Evolutionary conservation across 2,797 vertebrate species (phyloP).

Genomic region (Morelia viridis): DNA sequence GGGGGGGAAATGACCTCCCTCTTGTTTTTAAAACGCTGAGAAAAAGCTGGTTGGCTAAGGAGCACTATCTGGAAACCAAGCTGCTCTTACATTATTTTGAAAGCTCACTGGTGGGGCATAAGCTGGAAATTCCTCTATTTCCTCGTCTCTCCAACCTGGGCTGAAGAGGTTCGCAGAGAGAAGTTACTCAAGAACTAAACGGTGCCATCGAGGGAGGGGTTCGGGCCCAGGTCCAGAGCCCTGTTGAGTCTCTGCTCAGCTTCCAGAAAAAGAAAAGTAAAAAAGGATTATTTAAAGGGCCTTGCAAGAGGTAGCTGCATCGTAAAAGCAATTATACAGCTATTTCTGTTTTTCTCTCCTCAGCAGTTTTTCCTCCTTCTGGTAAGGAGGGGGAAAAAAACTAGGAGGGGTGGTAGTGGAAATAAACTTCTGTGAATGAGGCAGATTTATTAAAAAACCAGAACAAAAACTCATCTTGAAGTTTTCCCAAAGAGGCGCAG

Average conservation of each 20-base stretch:
- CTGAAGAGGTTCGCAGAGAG: not conserved
- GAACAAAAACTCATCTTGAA: too few relatives aligned
- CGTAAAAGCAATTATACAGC: not conserved
- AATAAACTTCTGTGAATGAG: too few relatives aligned
- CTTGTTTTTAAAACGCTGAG: not conserved
- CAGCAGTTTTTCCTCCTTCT: not conserved
- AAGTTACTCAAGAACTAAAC: not conserved
- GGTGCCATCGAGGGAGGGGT: not conserved
- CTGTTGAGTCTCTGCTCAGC: not conserved
- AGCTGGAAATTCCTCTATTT: not conserved
- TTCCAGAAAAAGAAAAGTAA: not conserved
- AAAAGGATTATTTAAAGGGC: not conserved
- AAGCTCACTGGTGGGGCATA: not conserved
- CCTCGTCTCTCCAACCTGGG: not conserved
- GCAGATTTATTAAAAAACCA: too few relatives aligned
- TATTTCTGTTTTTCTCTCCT: not conserved
- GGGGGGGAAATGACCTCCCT: not conserved
- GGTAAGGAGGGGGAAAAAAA: rapidly evolving
- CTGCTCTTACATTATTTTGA: not conserved
- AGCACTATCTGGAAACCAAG: not conserved
- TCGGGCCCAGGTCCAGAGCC: not conserved
- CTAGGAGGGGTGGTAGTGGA: not conserved
- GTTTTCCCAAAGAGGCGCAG: too few relatives aligned
- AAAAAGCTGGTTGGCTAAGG: not conserved
- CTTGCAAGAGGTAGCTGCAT: not conserved